Evolutionary conservation across 2,888 invertebrate genomes (phyloP).

Genomic region (Laspeyria flexula): DNA sequence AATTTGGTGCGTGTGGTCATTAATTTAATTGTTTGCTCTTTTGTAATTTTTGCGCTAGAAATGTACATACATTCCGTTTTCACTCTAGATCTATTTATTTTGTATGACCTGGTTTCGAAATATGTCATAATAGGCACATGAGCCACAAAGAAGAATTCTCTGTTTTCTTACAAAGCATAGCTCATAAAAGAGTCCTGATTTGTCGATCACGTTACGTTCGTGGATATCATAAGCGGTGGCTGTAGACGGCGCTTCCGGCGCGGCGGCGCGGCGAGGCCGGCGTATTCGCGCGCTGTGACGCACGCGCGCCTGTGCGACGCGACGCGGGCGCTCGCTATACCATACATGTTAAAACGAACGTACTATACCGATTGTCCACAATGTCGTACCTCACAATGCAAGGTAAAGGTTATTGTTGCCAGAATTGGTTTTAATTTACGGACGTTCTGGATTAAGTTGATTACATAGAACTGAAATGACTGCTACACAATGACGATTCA

Average conservation of each 20-base stretch:
- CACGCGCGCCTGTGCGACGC: constrained; percentile 46
- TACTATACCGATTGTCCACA: constrained; percentile 40
- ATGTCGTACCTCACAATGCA: constrained; percentile 64
- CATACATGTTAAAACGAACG: constrained; percentile 26
- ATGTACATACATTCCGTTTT: too few relatives aligned
- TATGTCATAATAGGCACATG: too few relatives aligned
- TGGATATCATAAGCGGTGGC: constrained; percentile 21
- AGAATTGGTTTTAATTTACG: constrained; percentile 66
- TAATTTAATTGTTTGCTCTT: too few relatives aligned
- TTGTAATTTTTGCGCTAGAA: too few relatives aligned
- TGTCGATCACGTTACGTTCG: constrained; percentile 22
- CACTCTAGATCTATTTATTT: too few relatives aligned
- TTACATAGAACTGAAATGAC: constrained; percentile 48
- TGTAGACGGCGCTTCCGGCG: constrained; percentile 44
- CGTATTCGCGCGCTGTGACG: constrained; percentile 44
- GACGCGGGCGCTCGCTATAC: constrained; percentile 20
- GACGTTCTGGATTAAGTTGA: constrained; percentile 56
- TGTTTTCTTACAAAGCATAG: too few relatives aligned
- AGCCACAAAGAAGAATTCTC: too few relatives aligned
- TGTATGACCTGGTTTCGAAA: too few relatives aligned
- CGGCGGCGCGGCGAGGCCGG: background rate
- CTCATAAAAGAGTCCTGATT: constrained; percentile 4
- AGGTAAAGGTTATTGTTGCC: constrained; percentile 80
- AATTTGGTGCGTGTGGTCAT: too few relatives aligned
- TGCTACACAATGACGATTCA: constrained; percentile 23